These are phyloP conservation scores for Bombus confusus DNA, from an alignment of 1,140 invertebrate genomes.

Conservation along the genomic window DNA sequence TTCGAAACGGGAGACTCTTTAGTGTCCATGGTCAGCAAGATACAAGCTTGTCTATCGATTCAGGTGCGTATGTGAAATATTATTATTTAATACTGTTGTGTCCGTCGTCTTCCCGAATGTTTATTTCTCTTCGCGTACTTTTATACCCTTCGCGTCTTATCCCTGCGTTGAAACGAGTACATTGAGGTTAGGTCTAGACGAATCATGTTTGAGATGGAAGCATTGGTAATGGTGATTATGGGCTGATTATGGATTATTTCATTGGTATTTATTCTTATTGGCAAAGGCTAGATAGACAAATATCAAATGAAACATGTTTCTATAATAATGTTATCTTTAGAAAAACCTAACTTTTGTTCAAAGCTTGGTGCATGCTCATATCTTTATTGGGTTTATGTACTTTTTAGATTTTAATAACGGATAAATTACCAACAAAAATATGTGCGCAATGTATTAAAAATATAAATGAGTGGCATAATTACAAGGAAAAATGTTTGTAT, in stretches of 20 bases:
- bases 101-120: neutral
- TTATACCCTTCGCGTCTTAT: neutral
- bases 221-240: neutral
- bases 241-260: no score
- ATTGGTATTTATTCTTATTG: neutral
- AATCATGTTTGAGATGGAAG: neutral
- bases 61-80: slow-evolving; percentile 77
- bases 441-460: slow-evolving; percentile 76
- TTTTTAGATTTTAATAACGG: slow-evolving; percentile 75
- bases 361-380: neutral
- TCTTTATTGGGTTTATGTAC: neutral
- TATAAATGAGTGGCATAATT: slow-evolving; percentile 80
- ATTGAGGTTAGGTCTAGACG: slow-evolving; percentile 46
- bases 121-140: no score
- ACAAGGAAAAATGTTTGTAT: slow-evolving; percentile 77
- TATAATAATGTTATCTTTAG: no score
- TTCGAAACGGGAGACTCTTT: slow-evolving; percentile 78
- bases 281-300: no score
- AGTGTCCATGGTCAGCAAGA: slow-evolving; percentile 83
- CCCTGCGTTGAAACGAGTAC: neutral
- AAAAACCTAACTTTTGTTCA: neutral
- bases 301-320: neutral
- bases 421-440: slow-evolving; percentile 79
- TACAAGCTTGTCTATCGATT: slow-evolving; percentile 85
- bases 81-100: neutral